phyloP scores from a whole-genome alignment of 1,140 invertebrate species.

The Rhagoletis zephyria region DNA sequence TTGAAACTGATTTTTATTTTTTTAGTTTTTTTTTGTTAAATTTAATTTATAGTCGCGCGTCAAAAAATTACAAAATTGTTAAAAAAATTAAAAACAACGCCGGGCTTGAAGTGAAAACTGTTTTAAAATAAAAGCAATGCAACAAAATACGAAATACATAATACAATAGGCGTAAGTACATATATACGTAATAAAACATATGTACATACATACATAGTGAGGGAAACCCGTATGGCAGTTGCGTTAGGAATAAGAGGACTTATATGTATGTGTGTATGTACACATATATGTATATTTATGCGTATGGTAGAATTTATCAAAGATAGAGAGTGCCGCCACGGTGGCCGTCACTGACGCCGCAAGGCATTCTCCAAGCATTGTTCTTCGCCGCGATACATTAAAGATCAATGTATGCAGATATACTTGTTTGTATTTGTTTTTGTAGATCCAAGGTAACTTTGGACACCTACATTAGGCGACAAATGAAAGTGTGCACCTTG shows the following conservation, averaged over 20 bases:
- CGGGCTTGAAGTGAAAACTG: conserved; percentile 23
- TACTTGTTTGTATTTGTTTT: neutral
- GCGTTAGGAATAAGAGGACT: too few species aligned
- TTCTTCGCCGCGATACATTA: neutral
- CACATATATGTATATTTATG: too few species aligned
- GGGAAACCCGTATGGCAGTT: too few species aligned
- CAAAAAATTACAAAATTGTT: conserved; percentile 52
- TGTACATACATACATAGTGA: neutral
- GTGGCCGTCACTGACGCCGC: neutral
- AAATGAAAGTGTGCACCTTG: too few species aligned
- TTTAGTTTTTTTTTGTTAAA: conserved; percentile 5
- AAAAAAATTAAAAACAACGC: conserved; percentile 7
- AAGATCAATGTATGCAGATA: neutral
- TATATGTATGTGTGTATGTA: too few species aligned
- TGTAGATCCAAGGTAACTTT: conserved; percentile 1
- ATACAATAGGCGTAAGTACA: neutral
- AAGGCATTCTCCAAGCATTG: conserved; percentile 1
- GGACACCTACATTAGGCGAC: neutral
- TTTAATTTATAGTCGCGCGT: conserved; percentile 51
- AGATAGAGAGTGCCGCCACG: neutral
- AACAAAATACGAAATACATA: neutral
- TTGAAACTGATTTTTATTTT: conserved; percentile 27
- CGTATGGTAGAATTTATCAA: neutral
- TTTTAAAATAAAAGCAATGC: conserved; percentile 12
- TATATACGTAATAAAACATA: neutral